A percentile compares a stretch with the other conserved stretches of the same genome.
phyloP scores from a whole-genome alignment of 2,797 vertebrate genomes.

The Eremophila alpestris region DNA sequence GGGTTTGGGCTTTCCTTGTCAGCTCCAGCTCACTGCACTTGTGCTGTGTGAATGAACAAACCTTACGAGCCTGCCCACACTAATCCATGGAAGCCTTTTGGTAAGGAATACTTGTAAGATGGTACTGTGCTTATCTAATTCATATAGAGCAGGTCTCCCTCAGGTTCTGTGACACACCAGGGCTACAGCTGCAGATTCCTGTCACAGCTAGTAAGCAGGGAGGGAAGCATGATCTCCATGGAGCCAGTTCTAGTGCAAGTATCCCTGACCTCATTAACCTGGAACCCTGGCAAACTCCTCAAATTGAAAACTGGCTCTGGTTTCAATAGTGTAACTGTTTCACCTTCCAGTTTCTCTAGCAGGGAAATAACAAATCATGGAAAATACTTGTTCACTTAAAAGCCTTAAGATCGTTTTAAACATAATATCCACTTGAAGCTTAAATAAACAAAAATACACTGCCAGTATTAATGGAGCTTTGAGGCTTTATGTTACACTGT shows the following conservation, averaged over 20 bases:
- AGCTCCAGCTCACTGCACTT: neutral
- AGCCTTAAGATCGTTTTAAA: neutral
- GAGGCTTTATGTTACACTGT: neutral
- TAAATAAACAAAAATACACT: neutral
- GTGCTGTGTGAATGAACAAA: neutral
- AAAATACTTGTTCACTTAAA: neutral
- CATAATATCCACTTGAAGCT: neutral
- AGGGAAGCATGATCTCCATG: neutral
- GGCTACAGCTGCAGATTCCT: neutral
- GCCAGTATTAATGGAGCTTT: neutral
- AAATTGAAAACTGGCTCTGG: neutral
- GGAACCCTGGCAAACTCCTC: neutral
- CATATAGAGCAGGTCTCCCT: neutral
- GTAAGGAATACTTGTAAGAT: neutral
- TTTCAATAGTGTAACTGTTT: neutral
- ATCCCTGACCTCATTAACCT: neutral
- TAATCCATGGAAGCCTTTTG: neutral
- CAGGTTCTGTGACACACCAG: neutral
- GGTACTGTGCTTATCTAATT: neutral
- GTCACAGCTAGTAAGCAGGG: neutral
- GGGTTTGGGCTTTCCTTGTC: neutral
- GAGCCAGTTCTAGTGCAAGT: neutral
- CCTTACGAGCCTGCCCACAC: fast-evolving
- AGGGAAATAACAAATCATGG: neutral
- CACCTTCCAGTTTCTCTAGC: neutral